Evolutionary conservation across 2,113 vertebrate species (phyloP).

Genomic region (Scomber japonicus): DNA sequence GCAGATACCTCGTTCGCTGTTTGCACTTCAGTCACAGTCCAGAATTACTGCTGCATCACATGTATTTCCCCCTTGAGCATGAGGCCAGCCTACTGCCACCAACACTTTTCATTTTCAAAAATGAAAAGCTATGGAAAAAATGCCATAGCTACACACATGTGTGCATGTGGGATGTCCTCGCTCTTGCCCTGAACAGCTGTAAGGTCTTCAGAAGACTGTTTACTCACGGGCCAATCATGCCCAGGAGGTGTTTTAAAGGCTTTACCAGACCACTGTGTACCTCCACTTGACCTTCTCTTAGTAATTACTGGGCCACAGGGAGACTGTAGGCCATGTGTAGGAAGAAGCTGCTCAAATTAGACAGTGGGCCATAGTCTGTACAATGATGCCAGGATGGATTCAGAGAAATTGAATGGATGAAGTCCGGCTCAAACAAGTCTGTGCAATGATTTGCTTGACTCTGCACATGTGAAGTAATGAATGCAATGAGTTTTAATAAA

Average conservation of each 20-base stretch:
- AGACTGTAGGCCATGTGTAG: constrained; percentile 37
- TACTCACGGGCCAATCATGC: constrained; percentile 8
- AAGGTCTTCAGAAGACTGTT: constrained; percentile 37
- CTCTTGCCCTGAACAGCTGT: constrained; percentile 15
- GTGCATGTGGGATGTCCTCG: constrained; percentile 36
- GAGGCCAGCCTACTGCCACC: constrained; percentile 26
- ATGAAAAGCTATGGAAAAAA: too few relatives aligned
- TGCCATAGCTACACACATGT: constrained; percentile 35
- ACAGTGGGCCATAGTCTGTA: constrained; percentile 1
- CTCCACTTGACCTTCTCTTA: constrained; percentile 33
- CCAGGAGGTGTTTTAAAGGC: constrained; percentile 45
- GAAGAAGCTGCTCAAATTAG: constrained; percentile 17
- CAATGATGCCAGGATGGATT: constrained; percentile 31
- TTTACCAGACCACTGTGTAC: constrained; percentile 59
- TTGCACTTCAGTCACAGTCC: constrained; percentile 23
- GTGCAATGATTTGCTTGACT: not conserved
- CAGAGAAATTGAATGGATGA: constrained; percentile 14
- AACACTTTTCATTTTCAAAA: constrained; percentile 15
- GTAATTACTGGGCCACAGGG: constrained; percentile 33
- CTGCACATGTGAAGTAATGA: not conserved
- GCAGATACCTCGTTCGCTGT: constrained; percentile 8
- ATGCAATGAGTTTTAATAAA: not conserved
- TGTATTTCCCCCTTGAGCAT: constrained; percentile 7
- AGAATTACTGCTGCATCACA: constrained; percentile 16
- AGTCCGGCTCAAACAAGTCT: not conserved